Conservation (phyloP, 2,888 invertebrate genomes). For the Zonitis immaculata region DNA sequence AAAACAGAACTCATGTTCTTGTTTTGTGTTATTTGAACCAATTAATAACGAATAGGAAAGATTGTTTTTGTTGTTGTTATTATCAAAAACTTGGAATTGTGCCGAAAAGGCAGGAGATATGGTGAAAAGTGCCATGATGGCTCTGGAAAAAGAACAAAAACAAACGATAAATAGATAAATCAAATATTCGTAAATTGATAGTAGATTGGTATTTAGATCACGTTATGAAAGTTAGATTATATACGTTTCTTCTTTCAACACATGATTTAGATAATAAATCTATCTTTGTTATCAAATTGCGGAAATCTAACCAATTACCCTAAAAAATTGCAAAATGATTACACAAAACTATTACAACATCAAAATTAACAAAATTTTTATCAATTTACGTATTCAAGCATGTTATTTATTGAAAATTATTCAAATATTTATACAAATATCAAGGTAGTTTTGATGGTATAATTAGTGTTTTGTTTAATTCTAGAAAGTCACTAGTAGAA, state of each 20-base stretch:
- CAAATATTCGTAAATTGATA: neutral
- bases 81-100: slow-evolving; percentile 29
- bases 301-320: neutral
- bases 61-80: slow-evolving; percentile 32
- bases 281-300: neutral
- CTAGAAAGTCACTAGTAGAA: neutral
- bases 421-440: too few relatives aligned
- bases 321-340: too few relatives aligned
- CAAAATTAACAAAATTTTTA: too few relatives aligned
- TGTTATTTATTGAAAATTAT: too few relatives aligned
- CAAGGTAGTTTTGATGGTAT: neutral
- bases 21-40: slow-evolving; percentile 21
- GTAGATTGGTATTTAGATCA: too few relatives aligned
- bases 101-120: slow-evolving; percentile 62
- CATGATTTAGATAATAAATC: neutral
- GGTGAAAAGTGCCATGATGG: slow-evolving; percentile 75
- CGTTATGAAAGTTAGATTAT: too few relatives aligned
- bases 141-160: slow-evolving; percentile 57
- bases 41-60: slow-evolving; percentile 30
- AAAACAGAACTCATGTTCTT: slow-evolving; percentile 36
- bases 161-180: neutral
- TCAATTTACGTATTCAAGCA: too few relatives aligned
- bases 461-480: neutral
- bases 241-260: neutral
- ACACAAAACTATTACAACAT: too few relatives aligned